These are phyloP conservation scores for Myripristis murdjan DNA, from an alignment of 2,797 vertebrate genomes.

Conservation along the genomic window DNA sequence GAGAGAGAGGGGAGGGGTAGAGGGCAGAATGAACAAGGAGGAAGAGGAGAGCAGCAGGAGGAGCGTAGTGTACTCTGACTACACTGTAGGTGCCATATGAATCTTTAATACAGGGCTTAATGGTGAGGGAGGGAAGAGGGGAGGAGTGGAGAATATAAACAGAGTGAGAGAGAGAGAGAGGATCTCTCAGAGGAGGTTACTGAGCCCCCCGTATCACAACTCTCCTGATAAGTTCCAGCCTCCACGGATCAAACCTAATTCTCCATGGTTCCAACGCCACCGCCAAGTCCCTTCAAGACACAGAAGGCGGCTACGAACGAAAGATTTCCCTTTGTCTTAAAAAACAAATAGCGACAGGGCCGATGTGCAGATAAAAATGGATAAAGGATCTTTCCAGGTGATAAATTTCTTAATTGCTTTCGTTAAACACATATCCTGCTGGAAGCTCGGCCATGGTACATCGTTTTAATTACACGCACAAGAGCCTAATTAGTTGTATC, in stretches of 20 bases:
- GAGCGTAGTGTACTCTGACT: conserved; percentile 61
- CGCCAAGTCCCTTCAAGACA: conserved; percentile 40
- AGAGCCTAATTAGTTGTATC: conserved; percentile 87
- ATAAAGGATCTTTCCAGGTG: conserved; percentile 84
- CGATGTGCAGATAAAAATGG: conserved; percentile 67
- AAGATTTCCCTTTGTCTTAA: conserved; percentile 55
- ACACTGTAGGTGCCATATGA: conserved; percentile 74
- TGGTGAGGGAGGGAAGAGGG: conserved; percentile 67
- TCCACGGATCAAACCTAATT: conserved; percentile 72
- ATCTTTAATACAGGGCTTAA: conserved; percentile 81
- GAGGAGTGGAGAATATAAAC: conserved; percentile 69
- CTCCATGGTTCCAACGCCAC: conserved; percentile 60
- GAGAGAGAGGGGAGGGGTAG: conserved; percentile 40
- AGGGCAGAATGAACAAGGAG: conserved; percentile 66
- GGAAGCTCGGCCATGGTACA: conserved; percentile 80
- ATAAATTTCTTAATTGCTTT: conserved; percentile 84
- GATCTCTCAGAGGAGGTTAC: conserved; percentile 66
- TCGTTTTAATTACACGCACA: conserved; percentile 86
- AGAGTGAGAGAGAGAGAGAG: conserved; percentile 54
- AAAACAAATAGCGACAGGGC: conserved; percentile 59
- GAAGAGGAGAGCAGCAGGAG: conserved; percentile 54
- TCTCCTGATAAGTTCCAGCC: conserved; percentile 73
- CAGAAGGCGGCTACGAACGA: conserved; percentile 34
- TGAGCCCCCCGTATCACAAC: conserved; percentile 72
- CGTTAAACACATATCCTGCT: conserved; percentile 82